Conservation (phyloP, 2,113 vertebrate genomes). For the Campylomormyrus tamandua region DNA sequence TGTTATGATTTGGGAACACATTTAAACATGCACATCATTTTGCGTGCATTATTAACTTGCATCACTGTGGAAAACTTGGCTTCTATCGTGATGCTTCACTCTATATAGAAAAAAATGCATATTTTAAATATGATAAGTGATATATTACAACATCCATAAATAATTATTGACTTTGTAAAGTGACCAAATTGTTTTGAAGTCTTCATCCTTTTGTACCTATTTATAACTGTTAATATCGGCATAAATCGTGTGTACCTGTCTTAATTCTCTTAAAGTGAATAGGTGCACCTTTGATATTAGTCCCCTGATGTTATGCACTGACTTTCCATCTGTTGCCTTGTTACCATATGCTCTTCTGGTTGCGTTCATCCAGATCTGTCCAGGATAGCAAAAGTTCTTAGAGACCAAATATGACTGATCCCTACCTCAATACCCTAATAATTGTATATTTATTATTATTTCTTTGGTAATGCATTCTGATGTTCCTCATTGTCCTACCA, state of each 20-base stretch:
- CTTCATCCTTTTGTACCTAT: not conserved
- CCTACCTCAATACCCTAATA: not conserved
- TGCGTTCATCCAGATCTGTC: not conserved
- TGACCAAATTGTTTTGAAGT: not conserved
- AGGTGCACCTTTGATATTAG: not conserved
- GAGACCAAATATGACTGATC: not conserved
- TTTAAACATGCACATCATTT: conserved; percentile 5
- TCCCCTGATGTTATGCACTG: not conserved
- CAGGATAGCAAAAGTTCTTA: not conserved
- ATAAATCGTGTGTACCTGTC: not conserved
- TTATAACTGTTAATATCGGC: not conserved
- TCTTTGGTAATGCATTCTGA: not conserved
- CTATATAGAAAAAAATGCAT: not conserved
- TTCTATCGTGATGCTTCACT: not conserved
- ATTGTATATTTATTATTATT: not conserved
- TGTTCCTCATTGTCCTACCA: not conserved
- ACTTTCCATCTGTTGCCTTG: not conserved
- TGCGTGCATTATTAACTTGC: not conserved
- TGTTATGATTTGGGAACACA: not conserved
- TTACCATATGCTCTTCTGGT: not conserved
- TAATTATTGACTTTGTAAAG: not conserved
- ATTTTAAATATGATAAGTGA: not conserved
- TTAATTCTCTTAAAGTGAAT: not conserved
- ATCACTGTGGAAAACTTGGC: not conserved
- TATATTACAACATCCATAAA: not conserved